phyloP scores from a whole-genome alignment of 2,797 vertebrate genomes.

The Fratercula arctica region DNA sequence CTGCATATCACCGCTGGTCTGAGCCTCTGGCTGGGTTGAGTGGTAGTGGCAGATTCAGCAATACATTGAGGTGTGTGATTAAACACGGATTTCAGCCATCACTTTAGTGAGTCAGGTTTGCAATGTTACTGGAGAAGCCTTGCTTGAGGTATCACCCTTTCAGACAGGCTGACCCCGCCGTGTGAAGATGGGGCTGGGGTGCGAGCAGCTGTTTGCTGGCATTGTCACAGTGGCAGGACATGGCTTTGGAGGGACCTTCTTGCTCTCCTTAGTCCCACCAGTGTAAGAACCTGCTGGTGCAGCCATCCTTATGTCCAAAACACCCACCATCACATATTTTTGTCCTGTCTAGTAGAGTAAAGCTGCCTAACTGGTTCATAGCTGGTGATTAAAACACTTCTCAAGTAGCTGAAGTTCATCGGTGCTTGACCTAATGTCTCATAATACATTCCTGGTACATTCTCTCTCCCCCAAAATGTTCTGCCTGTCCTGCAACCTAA shows the following conservation, averaged over 20 bases:
- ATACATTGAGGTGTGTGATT: background rate
- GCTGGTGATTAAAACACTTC: background rate
- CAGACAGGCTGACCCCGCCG: background rate
- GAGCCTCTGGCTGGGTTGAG: background rate
- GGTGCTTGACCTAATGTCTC: background rate
- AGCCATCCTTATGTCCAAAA: background rate
- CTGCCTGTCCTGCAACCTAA: background rate
- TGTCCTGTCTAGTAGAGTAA: background rate
- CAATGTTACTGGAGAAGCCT: background rate
- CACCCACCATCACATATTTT: background rate
- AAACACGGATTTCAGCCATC: background rate
- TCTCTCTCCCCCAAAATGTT: background rate
- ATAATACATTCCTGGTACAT: background rate
- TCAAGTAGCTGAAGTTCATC: background rate
- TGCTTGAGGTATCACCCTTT: background rate
- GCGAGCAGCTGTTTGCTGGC: background rate
- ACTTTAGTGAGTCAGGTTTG: background rate
- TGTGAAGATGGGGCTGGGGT: background rate
- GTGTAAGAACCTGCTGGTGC: background rate
- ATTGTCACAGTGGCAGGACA: fast-evolving
- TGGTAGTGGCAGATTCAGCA: background rate
- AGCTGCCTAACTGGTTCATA: background rate
- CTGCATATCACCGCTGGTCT: background rate
- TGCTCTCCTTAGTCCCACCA: background rate
- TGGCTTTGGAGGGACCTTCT: background rate